Evolutionary conservation across 2,888 invertebrate species (phyloP).

Genomic region (Aporophyla lueneburgensis): DNA sequence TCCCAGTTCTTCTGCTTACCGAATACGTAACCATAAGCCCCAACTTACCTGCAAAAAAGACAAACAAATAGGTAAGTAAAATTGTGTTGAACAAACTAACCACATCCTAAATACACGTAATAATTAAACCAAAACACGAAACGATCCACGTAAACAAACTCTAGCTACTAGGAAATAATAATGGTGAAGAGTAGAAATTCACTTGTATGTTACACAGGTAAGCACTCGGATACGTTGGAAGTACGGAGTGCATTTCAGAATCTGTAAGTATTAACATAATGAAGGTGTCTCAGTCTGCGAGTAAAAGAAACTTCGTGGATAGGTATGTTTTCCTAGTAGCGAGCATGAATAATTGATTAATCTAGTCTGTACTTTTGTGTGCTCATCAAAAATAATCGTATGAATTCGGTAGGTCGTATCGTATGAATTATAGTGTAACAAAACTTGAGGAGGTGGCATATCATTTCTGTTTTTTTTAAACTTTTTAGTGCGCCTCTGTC

Average conservation of each 20-base stretch:
- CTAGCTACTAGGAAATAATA: constrained; percentile 35
- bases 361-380: constrained; percentile 15
- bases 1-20: not conserved
- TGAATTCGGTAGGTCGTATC: not conserved
- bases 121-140: not conserved
- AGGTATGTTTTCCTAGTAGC: constrained; percentile 25
- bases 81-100: not conserved
- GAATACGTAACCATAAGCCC: not conserved
- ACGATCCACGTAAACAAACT: constrained; percentile 9
- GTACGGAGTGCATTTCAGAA: constrained; percentile 53
- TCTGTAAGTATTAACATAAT: constrained; percentile 65
- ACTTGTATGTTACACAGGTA: constrained; percentile 47
- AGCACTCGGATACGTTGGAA: constrained; percentile 51
- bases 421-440: too few species aligned
- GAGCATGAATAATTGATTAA: constrained; percentile 45
- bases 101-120: not conserved
- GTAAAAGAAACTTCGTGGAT: constrained; percentile 32
- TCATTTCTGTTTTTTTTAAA: too few species aligned
- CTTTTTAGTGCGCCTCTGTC: too few species aligned
- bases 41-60: constrained; percentile 33
- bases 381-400: constrained; percentile 13
- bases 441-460: too few species aligned
- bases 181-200: constrained; percentile 39
- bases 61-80: not conserved
- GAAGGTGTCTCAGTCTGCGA: constrained; percentile 53